Percentiles rank a stretch among this genome's conserved stretches.
These are phyloP conservation scores for Helicoverpa assulta DNA, from an alignment of 2,888 invertebrate species.

Conservation along the genomic window DNA sequence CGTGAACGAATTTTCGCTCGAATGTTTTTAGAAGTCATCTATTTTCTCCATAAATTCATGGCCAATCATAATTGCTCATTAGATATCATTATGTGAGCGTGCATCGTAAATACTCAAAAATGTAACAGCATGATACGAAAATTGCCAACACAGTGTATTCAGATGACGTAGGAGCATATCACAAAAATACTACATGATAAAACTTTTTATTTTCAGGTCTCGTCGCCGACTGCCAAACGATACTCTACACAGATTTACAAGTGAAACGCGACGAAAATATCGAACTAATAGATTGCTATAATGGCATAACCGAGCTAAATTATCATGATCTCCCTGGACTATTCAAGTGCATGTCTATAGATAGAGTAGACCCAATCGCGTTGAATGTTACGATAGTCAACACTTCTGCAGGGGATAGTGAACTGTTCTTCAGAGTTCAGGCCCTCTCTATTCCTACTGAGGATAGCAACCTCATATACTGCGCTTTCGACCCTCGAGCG, in stretches of 20 bases:
- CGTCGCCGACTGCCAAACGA: conserved; percentile 91
- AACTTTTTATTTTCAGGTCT: conserved; percentile 90
- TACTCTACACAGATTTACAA: conserved; percentile 92
- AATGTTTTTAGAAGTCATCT: too few relatives aligned
- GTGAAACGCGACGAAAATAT: conserved; percentile 86
- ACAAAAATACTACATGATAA: neutral
- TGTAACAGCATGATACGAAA: neutral
- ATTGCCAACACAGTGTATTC: neutral
- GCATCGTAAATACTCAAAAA: neutral
- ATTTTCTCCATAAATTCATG: too few relatives aligned
- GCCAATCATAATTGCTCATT: too few relatives aligned
- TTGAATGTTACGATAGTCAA: conserved; percentile 83
- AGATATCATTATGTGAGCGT: too few relatives aligned
- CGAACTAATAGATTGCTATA: conserved; percentile 78
- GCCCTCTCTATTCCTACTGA: conserved; percentile 89
- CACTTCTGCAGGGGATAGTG: conserved; percentile 69
- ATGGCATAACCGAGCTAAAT: conserved; percentile 69
- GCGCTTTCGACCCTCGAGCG: conserved; percentile 85
- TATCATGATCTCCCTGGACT: conserved; percentile 72
- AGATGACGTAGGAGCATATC: neutral
- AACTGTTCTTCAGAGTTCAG: conserved; percentile 84
- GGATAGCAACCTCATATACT: conserved; percentile 84
- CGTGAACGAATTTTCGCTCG: too few relatives aligned
- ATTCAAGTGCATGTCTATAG: conserved; percentile 89
- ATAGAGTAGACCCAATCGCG: conserved; percentile 74